A percentile compares a stretch with the other conserved stretches of the same genome.
These are phyloP conservation scores for Drosophila quadrilineata DNA, from an alignment of 1,140 invertebrate genomes.

Conservation along the genomic window DNA sequence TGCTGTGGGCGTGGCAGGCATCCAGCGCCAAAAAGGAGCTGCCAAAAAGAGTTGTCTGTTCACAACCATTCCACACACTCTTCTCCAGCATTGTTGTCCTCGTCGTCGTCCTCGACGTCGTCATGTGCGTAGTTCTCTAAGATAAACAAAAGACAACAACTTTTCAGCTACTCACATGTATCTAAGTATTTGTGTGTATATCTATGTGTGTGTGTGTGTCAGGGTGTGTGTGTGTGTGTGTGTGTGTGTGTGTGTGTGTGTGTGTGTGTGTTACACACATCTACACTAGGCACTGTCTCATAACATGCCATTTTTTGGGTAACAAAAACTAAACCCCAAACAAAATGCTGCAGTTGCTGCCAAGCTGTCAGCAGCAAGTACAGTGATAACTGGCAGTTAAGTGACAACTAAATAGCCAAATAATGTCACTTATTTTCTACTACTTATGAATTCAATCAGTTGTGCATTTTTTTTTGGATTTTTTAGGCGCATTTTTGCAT, in stretches of 20 bases:
- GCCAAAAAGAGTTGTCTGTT: constrained; percentile 58
- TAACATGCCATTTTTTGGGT: background rate
- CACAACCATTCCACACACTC: background rate
- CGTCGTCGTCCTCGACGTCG: constrained; percentile 43
- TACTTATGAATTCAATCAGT: background rate
- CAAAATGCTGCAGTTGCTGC: constrained; percentile 4
- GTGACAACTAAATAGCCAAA: background rate
- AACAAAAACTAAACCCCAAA: constrained; percentile 9
- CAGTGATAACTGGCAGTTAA: constrained; percentile 20
- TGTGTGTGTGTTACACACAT: constrained; percentile 60
- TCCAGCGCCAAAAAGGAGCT: constrained; percentile 13
- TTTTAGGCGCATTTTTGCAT: too few species aligned
- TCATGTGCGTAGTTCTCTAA: constrained; percentile 56
- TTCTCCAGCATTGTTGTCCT: constrained; percentile 14
- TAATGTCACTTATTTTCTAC: background rate
- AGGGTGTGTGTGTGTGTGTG: constrained; percentile 7
- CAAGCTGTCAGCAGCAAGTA: constrained; percentile 3
- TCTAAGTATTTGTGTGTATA: background rate
- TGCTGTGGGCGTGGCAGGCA: constrained; percentile 42
- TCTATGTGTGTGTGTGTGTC: background rate
- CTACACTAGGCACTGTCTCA: constrained; percentile 36
- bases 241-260: constrained; percentile 1
- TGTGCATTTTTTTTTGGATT: too few species aligned
- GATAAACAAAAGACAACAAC: constrained; percentile 71
- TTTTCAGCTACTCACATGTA: too few species aligned